These are phyloP conservation scores for Eurois occulta DNA, from an alignment of 2,888 invertebrate genomes.

Conservation along the genomic window DNA sequence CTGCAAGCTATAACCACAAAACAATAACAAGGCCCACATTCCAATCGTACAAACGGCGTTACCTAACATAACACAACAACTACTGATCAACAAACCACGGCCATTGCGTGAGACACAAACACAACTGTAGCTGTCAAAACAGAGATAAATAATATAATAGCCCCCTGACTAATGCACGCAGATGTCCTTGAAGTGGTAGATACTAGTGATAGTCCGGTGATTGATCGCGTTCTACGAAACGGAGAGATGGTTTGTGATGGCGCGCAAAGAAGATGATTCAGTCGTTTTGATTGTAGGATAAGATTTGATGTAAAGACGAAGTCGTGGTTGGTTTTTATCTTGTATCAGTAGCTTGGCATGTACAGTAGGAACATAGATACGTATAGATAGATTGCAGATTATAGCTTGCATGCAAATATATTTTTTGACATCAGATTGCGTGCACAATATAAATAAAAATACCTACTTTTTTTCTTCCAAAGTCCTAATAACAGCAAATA, in stretches of 20 bases:
- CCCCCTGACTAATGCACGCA: constrained; percentile 33
- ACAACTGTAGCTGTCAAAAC: constrained; percentile 38
- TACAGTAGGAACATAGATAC: not conserved
- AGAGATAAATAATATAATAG: constrained; percentile 34
- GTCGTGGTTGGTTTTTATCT: constrained; percentile 9
- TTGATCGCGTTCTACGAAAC: constrained; percentile 42
- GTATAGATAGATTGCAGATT: not conserved
- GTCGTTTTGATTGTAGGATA: constrained; percentile 15
- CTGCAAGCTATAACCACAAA: not conserved
- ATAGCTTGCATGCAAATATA: no score
- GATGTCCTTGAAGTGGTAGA: constrained; percentile 41
- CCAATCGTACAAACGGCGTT: constrained; percentile 23
- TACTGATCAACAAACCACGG: constrained; percentile 25
- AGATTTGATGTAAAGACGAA: not conserved
- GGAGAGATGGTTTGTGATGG: constrained; percentile 2
- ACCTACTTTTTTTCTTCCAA: not conserved
- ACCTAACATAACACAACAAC: constrained; percentile 11
- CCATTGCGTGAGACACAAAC: constrained; percentile 35
- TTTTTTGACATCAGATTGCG: no score
- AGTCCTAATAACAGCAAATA: not conserved
- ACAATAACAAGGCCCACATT: constrained; percentile 15
- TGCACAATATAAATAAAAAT: not conserved
- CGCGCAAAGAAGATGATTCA: not conserved
- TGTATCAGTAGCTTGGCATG: not conserved
- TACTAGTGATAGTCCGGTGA: constrained; percentile 44